Percentiles rank a stretch among this genome's conserved stretches.
These are phyloP conservation scores for Tetragnatha montana DNA, from an alignment of 2,888 invertebrate genomes.

Conservation along the genomic window DNA sequence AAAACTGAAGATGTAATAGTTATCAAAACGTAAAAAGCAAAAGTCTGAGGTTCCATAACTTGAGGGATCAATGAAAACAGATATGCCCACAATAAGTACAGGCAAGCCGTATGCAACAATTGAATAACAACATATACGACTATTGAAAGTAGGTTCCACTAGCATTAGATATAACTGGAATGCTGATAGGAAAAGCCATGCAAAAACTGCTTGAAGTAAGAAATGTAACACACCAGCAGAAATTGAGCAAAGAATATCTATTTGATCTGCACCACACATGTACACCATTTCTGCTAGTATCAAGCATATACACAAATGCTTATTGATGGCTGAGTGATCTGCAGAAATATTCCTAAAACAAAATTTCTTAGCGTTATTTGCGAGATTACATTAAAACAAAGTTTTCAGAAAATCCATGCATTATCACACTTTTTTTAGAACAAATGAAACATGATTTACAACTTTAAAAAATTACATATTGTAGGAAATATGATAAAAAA, in stretches of 20 bases:
- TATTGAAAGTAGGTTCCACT: constrained; percentile 93
- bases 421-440: too few species aligned
- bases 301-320: constrained; percentile 93
- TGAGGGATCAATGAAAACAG: constrained; percentile 85
- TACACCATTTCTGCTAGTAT: constrained; percentile 93
- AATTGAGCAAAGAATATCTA: constrained; percentile 88
- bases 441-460: too few species aligned
- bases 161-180: constrained; percentile 96
- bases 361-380: background rate
- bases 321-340: constrained; percentile 95
- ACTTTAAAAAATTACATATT: background rate
- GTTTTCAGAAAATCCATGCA: background rate
- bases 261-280: constrained; percentile 90
- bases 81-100: constrained; percentile 86
- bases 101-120: constrained; percentile 90
- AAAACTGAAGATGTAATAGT: constrained; percentile 94
- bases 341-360: constrained; percentile 73
- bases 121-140: constrained; percentile 92
- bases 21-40: constrained; percentile 91
- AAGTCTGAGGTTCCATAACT: constrained; percentile 88
- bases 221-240: constrained; percentile 87
- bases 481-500: background rate
- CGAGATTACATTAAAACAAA: background rate
- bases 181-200: constrained; percentile 98
- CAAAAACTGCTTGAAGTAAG: constrained; percentile 92